Evolutionary conservation across 2,113 vertebrate genomes (phyloP), one percentile per base, ranked within the genome.

Genomic region (Catharus fuscescens): DNA sequence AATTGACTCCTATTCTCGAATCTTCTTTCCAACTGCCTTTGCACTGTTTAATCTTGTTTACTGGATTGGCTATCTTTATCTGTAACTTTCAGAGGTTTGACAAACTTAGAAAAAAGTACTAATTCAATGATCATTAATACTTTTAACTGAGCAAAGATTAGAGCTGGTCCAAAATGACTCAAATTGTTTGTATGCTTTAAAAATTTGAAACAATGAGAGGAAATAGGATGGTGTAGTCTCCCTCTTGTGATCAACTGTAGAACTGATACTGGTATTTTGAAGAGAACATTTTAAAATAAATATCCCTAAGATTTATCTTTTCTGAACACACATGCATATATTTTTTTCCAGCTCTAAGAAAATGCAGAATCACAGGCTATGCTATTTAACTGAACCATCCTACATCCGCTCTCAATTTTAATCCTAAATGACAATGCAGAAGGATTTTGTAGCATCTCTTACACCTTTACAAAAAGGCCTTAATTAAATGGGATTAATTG

Each of bases 1-100:
- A 97, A 99, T 99, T 61, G 99, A 99, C 96, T 99, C 99, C 13
- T 99, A 99, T 78, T 98, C 99, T 6, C 95, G 99, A 95, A 99
- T 99, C 97, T 99, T 99, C 94, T 99, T 99, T 90, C 99, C 99
- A 40, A 99, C 99, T 62, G 99, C 99, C 61, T 99, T 99, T 94
- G 99, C 98, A 21, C 97, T 99, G 84, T 99, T 99, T 93, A 99
- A 99, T 97, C 97, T 99, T 62, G 99, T 99, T 92, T 99, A 99
- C 72, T 99, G 99, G 99, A 98, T 99, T 90, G 98, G 98, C 32
- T 99, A 99, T 95, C 98, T 99, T 96, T 99, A 99, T 95, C 97
- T 99, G 94, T 99, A 98, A 98, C 93, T 87, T 81, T 77, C 56
- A 31, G 20, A 95, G 72, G 20, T 50, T 82, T 90, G 71, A 85